Conservation (phyloP, 2,113 vertebrate species). For the Lepus timidus region DNA sequence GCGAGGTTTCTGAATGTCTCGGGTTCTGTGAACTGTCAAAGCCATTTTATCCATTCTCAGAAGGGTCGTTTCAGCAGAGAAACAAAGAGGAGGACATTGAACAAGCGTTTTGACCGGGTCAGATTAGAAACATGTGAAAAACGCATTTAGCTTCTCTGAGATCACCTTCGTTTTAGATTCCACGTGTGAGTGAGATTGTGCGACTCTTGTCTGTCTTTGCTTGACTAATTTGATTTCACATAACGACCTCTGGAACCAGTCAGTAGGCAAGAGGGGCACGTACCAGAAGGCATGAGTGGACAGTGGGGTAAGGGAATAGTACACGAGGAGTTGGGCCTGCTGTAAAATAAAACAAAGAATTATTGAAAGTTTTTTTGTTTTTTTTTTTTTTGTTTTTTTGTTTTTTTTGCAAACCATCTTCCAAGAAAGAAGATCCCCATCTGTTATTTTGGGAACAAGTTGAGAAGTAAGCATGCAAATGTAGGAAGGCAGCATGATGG, state of each 20-base stretch:
- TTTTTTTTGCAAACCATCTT: not conserved
- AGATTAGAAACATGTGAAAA: slow-evolving; percentile 26
- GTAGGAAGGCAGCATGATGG: not conserved
- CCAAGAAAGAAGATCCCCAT: not conserved
- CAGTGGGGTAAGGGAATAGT: not conserved
- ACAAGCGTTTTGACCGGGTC: not conserved
- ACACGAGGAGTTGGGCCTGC: not conserved
- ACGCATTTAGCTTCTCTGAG: no score
- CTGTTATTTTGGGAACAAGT: not conserved
- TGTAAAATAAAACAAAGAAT: not conserved
- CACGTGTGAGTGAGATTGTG: no score
- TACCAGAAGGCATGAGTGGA: not conserved
- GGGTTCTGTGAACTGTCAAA: not conserved
- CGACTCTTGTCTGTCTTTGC: no score
- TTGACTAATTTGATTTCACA: no score
- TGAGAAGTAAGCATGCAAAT: not conserved
- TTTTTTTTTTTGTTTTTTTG: not conserved
- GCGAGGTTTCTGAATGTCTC: not conserved
- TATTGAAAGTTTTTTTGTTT: not conserved
- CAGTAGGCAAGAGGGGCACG: not conserved
- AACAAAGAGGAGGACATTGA: not conserved
- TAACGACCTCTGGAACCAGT: no score
- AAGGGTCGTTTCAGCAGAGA: not conserved
- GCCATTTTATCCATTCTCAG: not conserved
- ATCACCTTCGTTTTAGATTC: no score